Conservation (phyloP, 2,113 vertebrate species). For the Holacanthus passer region DNA sequence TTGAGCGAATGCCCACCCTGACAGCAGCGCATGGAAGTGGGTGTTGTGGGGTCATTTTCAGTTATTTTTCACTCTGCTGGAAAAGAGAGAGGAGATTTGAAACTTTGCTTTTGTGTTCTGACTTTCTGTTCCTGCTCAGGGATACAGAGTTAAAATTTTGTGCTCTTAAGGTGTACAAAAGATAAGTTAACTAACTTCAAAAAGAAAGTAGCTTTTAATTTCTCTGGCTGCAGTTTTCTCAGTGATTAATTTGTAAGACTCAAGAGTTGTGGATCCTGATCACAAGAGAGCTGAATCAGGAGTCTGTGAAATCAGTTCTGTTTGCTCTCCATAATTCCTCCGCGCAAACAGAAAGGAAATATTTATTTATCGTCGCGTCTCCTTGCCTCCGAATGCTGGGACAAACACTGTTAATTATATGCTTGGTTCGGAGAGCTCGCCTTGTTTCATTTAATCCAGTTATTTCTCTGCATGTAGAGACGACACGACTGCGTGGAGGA, state of each 20-base stretch:
- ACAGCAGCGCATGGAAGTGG: conserved; percentile 15
- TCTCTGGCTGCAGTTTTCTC: not conserved
- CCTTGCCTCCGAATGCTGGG: not conserved
- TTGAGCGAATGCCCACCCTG: conserved; percentile 50
- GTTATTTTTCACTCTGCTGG: not conserved
- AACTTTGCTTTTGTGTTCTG: not conserved
- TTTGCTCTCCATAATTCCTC: conserved; percentile 13
- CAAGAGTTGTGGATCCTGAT: conserved; percentile 6
- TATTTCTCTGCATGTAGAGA: not conserved
- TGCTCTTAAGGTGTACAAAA: not conserved
- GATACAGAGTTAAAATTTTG: not conserved
- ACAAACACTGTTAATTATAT: conserved; percentile 47
- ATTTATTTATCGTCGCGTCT: conserved; percentile 41
- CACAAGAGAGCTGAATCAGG: conserved; percentile 20
- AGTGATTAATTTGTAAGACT: conserved; percentile 8
- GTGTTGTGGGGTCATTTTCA: conserved; percentile 9
- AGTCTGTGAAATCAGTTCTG: conserved; percentile 41
- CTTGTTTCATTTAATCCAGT: conserved; percentile 22
- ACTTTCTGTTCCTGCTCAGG: not conserved
- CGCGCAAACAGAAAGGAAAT: conserved; percentile 13
- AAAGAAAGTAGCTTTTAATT: not conserved
- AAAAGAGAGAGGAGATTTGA: not conserved
- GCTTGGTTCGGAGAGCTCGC: conserved; percentile 36
- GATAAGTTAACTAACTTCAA: not conserved
- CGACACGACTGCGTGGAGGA: not conserved